Base-by-base conservation (phyloP, 2,888 invertebrate genomes). In the Diachrysia chrysitis region DNA sequence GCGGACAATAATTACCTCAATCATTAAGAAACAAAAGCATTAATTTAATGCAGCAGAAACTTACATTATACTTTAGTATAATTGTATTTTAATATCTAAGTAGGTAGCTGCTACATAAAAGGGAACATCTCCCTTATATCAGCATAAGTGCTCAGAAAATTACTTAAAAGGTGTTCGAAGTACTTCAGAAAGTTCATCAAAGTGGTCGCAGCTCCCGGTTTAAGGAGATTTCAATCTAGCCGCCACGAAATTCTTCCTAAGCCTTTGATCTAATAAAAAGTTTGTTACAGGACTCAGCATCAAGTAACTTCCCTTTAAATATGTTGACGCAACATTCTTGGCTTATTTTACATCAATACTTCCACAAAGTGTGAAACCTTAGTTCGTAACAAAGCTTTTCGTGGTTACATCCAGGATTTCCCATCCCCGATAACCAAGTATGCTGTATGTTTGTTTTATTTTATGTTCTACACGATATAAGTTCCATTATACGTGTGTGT, bases 201-300 rank as follows among this genome's bases (percentile, higher is more conserved):
- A 71, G 57, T 60, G 70, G 66, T 62, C 63, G 46, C 53, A 65
- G 62, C 62, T 68, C 67, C 51, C 17, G 42, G 70, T 62, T 55
- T 71, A 67, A 78, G 55, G 51, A 64, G 71, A 58, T 76, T 77
- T 66, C 69, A 53, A 59, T 54, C 23, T 48, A 53, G 53, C 35
- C 35, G 32, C 23, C 48, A 51, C 16, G 53, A 57, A 73, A 64
- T 60, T 64, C 37, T 55, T 66, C 14, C 29, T 35, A 21, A 60
- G 10, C 19, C 23, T 66, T 66, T 66, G 56, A 73, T 63, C 73
- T 51, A 51, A 29, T 62, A 23, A 74, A 70, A 67, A 29, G 70
- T 76, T 70, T 54, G 42, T 17, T 46, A 51, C 35, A 19, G 14
- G 14, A 0, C 37, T 25, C 17, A 10, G 29, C 14, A n/a, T 14